Conservation (phyloP, 1,140 invertebrate species). For the Lepidurus packardi region DNA sequence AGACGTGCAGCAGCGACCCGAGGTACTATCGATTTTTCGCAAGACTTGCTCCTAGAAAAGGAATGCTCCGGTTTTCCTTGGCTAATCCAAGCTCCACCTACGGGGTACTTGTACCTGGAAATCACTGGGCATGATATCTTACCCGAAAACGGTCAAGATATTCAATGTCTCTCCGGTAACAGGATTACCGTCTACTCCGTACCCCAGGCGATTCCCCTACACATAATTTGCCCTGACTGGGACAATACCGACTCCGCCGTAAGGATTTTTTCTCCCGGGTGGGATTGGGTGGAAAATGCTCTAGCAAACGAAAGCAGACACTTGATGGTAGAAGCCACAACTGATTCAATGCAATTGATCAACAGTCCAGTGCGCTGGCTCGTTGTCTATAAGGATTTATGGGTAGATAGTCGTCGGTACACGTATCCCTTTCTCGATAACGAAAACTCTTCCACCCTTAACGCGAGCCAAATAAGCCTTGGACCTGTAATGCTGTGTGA, state of each 20-base stretch:
- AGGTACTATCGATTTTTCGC: conserved; percentile 15
- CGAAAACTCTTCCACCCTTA: background rate
- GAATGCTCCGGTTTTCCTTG: conserved; percentile 29
- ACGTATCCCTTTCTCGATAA: background rate
- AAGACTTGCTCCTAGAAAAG: background rate
- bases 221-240: conserved; percentile 25
- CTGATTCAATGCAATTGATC: conserved; percentile 16
- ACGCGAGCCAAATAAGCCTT: background rate
- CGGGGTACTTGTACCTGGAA: conserved; percentile 23
- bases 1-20: conserved; percentile 23
- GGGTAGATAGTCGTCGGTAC: background rate
- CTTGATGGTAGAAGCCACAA: conserved; percentile 24
- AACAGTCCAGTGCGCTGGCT: conserved; percentile 26
- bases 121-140: conserved; percentile 15
- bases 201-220: conserved; percentile 10
- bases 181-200: conserved; percentile 28
- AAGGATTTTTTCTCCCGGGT: background rate
- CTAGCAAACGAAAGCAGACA: conserved; percentile 27
- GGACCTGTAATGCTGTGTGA: conserved; percentile 4
- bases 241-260: background rate
- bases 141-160: conserved; percentile 17
- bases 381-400: conserved; percentile 31
- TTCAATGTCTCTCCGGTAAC: conserved; percentile 29
- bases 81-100: conserved; percentile 27
- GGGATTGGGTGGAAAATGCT: conserved; percentile 27